Percentiles rank a stretch among this genome's conserved stretches.
These are phyloP conservation scores for Bugula neritina DNA, from an alignment of 2,888 invertebrate species.

Conservation along the genomic window DNA sequence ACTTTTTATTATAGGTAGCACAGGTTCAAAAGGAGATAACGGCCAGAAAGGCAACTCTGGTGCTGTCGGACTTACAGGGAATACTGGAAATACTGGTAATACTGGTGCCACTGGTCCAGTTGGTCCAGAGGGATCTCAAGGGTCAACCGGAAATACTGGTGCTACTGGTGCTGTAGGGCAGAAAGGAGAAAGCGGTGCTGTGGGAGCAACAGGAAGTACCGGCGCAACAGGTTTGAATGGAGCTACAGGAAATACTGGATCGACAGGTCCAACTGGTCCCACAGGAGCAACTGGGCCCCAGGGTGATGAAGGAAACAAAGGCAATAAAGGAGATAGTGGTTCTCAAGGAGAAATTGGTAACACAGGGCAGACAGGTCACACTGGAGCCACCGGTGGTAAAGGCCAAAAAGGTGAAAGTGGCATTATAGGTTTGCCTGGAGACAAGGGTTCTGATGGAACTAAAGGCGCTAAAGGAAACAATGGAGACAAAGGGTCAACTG, in stretches of 20 bases:
- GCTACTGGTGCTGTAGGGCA: constrained; percentile 30
- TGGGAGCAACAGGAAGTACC: constrained; percentile 26
- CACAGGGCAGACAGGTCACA: constrained; percentile 11
- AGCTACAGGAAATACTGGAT: constrained; percentile 27
- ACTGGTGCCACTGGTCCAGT: constrained; percentile 3
- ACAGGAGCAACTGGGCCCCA: constrained; percentile 22
- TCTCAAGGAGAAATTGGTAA: not conserved
- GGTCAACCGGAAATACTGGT: constrained; percentile 31
- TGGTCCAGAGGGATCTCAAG: constrained; percentile 31
- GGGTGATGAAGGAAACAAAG: constrained; percentile 18
- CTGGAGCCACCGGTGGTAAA: constrained; percentile 32
- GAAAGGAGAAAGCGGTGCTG: constrained; percentile 28
- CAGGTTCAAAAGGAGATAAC: constrained; percentile 27
- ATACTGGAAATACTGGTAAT: not conserved
- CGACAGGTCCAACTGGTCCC: constrained; percentile 22
- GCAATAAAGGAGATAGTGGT: not conserved
- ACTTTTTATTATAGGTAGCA: constrained; percentile 17
- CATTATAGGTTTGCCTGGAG: constrained; percentile 41
- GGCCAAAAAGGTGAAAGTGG: constrained; percentile 37
- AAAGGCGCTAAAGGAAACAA: constrained; percentile 32
- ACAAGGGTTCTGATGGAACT: constrained; percentile 31
- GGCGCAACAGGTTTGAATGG: constrained; percentile 22
- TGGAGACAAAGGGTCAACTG: constrained; percentile 38
- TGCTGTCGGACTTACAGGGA: not conserved
- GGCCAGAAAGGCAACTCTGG: constrained; percentile 24